Conservation (phyloP, 1,140 invertebrate species). For the Doryteuthis pealeii region DNA sequence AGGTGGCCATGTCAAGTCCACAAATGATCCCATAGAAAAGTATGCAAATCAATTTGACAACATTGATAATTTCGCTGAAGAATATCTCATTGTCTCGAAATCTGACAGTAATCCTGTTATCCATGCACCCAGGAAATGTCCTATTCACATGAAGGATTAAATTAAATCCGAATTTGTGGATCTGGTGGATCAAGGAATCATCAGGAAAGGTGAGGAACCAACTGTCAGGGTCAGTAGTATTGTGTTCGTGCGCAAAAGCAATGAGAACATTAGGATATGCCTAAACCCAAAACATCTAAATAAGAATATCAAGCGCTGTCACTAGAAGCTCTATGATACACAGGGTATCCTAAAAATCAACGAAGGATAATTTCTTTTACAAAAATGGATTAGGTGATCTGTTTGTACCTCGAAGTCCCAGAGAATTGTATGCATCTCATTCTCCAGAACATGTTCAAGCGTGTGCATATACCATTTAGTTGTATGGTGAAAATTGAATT, state of each 20-base stretch:
- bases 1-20: background rate
- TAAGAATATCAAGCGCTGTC: conserved; percentile 20
- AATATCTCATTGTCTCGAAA: conserved; percentile 19
- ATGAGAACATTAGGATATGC: conserved; percentile 35
- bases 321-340: too few relatives aligned
- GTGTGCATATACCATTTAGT: too few relatives aligned
- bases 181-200: conserved; percentile 29
- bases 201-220: conserved; percentile 44
- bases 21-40: background rate
- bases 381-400: too few relatives aligned
- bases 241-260: conserved; percentile 30
- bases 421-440: too few relatives aligned
- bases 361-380: too few relatives aligned
- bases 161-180: conserved; percentile 17
- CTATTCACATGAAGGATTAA: conserved; percentile 6
- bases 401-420: too few relatives aligned
- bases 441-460: too few relatives aligned
- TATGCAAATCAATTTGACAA: conserved; percentile 21
- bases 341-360: too few relatives aligned
- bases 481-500: too few relatives aligned
- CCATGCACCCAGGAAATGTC: too few relatives aligned
- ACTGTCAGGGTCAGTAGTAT: conserved; percentile 38
- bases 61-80: conserved; percentile 17
- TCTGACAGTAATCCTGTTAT: too few relatives aligned
- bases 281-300: conserved; percentile 28